Conservation (phyloP, 2,797 vertebrate species). For the Hapalemur alaotrensis region DNA sequence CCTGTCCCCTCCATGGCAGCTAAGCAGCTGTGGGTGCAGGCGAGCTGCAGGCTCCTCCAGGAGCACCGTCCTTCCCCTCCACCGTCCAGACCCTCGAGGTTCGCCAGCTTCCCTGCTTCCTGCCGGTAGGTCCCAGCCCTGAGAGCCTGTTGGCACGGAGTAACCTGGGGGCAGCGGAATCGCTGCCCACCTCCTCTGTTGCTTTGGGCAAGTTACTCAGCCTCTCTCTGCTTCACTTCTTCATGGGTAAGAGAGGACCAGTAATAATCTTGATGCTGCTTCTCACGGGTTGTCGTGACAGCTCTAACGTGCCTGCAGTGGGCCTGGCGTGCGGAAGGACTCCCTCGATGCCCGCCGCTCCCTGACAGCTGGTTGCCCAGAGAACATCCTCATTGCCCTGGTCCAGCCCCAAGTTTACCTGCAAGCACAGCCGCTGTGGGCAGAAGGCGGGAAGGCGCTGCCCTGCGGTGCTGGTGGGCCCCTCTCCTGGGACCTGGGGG, state of each 20-base stretch:
- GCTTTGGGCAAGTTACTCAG: not conserved
- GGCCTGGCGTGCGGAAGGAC: not conserved
- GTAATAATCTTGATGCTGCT: not conserved
- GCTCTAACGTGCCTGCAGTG: fast-evolving
- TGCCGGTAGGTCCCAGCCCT: too few species aligned
- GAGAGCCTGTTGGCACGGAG: not conserved
- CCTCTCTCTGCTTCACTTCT: not conserved
- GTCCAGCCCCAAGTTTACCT: not conserved
- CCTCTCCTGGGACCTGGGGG: not conserved
- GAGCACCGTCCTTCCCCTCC: not conserved
- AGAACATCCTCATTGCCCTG: not conserved
- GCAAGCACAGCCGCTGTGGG: not conserved
- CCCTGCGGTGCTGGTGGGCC: not conserved
- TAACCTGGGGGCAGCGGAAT: not conserved
- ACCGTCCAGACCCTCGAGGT: not conserved
- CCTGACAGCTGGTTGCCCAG: not conserved
- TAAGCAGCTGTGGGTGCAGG: too few species aligned
- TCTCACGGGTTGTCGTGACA: not conserved
- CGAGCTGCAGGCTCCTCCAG: not conserved
- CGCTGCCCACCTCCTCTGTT: not conserved
- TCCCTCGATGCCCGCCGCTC: fast-evolving
- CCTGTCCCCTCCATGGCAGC: not conserved
- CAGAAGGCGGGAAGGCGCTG: not conserved
- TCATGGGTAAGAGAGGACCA: not conserved
- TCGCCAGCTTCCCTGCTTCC: not conserved